These are phyloP conservation scores for Emys orbicularis DNA, from an alignment of 2,797 vertebrate genomes.

Conservation along the genomic window DNA sequence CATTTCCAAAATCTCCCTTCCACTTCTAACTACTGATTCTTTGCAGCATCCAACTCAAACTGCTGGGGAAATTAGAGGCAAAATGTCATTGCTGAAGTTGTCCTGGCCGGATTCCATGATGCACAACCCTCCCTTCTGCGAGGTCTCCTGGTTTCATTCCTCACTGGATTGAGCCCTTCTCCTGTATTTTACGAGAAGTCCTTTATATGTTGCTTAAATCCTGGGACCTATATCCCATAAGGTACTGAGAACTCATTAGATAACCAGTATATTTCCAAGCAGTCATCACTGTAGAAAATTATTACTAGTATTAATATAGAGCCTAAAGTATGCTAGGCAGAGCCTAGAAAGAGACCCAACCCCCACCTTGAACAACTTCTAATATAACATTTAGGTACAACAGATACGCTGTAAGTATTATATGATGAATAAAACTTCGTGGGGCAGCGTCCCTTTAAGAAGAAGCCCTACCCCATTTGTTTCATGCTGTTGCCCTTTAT, in stretches of 20 bases:
- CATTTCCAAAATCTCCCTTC: neutral
- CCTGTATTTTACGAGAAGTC: neutral
- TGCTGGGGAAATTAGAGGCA: neutral
- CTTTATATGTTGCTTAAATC: neutral
- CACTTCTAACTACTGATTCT: fast-evolving
- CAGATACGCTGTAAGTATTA: neutral
- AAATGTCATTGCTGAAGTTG: neutral
- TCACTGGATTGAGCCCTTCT: neutral
- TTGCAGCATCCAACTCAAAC: neutral
- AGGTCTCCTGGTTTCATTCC: neutral
- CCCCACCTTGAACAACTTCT: neutral
- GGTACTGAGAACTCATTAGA: neutral
- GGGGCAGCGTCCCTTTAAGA: neutral
- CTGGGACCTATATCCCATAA: neutral
- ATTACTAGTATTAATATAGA: neutral
- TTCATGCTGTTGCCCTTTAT: neutral
- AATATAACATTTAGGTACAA: neutral
- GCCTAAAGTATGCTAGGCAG: neutral
- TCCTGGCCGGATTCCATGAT: neutral
- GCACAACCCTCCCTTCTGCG: no score
- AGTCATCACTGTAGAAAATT: neutral
- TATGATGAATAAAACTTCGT: neutral
- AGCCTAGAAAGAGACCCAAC: neutral
- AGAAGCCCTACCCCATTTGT: neutral
- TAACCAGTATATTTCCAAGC: neutral